A percentile compares a stretch with the other conserved stretches of the same genome.
These are phyloP conservation scores for Saccostrea echinata DNA, from an alignment of 1,140 invertebrate species.

Conservation along the genomic window DNA sequence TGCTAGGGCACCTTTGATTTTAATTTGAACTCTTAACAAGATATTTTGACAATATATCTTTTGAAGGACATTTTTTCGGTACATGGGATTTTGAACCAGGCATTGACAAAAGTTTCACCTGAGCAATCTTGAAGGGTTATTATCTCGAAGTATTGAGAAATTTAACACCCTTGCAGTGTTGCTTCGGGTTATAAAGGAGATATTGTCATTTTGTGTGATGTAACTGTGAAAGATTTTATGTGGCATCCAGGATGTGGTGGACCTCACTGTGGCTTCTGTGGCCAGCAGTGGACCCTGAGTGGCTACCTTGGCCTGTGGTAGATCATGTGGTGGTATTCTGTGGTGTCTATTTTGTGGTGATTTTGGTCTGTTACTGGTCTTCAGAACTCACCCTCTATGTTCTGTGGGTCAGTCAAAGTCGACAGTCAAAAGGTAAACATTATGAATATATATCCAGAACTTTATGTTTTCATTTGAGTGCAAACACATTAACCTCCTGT, in stretches of 20 bases:
- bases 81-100: conserved; percentile 7
- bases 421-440: neutral
- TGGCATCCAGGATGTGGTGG: conserved; percentile 8
- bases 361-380: conserved; percentile 10
- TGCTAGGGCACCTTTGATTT: neutral
- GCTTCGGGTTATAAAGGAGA: neutral
- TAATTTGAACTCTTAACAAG: neutral
- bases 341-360: neutral
- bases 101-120: conserved; percentile 26
- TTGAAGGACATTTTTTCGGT: conserved; percentile 22
- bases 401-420: conserved; percentile 6
- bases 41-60: neutral
- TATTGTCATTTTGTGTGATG: neutral
- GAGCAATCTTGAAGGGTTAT: conserved; percentile 22
- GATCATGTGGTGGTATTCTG: conserved; percentile 17
- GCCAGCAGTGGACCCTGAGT: neutral
- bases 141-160: conserved; percentile 26
- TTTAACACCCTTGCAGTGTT: conserved; percentile 14
- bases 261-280: neutral
- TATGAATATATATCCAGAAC: neutral
- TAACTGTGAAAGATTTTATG: neutral
- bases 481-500: neutral
- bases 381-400: conserved; percentile 16
- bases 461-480: neutral
- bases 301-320: neutral